Base-by-base conservation (phyloP, 2,113 vertebrate genomes). In the Dromaius novaehollandiae region DNA sequence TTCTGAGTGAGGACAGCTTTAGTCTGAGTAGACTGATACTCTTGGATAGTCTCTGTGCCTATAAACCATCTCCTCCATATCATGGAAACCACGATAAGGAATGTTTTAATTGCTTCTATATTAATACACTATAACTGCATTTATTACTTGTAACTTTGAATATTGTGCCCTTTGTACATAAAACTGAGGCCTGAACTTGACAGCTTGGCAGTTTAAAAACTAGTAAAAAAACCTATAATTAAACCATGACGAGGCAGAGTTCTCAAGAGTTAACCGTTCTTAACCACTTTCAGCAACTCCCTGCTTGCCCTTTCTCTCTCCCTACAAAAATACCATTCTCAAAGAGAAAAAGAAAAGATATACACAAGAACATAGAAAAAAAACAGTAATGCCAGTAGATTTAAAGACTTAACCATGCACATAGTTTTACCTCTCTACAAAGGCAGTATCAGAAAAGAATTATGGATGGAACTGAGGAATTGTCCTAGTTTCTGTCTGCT, bases 401-500 rank as follows among this genome's bases (percentile, higher is more conserved):
- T 40, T 63, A 30, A 91, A 94, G 38, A 58, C 42, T 14, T 88
- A 40, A 38, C 16, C 25, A 40, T 9, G 18, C 22, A 89, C 11
- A 24, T 28, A 81, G 6, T 12, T 93, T 91, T 85, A 74, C 42
- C n/a, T 74, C 76, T 82, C 40, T 66, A 89, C 80, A 95, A 75
- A 74, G 46, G 8, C 74, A 66, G 11, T 87, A 82, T 34, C 30
- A 56, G 25, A 74, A 94, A 86, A 79, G 86, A 89, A 92, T 86
- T 93, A 76, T n/a, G 22, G 24, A 48, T 81, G 51, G 32, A 89
- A n/a, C n/a, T n/a, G 36, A 79, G 20, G 21, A 55, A 14, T 14
- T 89, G 48, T 28, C 78, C 71, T 81, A 70, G 38, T 89, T 94
- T 96, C 82, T 83, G 76, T n/a, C 68, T 21, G 7, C n/a, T 88